Evolutionary conservation across 2,888 invertebrate species (phyloP).

Genomic region (Ischnura elegans): DNA sequence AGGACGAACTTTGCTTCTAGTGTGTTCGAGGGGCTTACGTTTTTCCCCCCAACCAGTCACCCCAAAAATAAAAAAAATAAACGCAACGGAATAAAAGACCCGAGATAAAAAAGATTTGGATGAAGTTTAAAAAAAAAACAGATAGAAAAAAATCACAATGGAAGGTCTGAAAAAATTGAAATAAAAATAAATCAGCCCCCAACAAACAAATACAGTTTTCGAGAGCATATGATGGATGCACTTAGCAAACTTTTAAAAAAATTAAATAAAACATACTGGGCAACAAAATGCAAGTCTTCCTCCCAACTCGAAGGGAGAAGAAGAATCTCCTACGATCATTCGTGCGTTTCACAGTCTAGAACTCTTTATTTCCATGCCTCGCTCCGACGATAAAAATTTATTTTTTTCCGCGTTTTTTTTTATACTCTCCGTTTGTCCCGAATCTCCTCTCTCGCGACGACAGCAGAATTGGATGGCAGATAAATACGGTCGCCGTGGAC

Average conservation of each 20-base stretch:
- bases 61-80: background rate
- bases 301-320: background rate
- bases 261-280: background rate
- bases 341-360: background rate
- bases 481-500: constrained; percentile 54
- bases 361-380: background rate
- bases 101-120: background rate
- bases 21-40: background rate
- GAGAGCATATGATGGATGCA: constrained; percentile 65
- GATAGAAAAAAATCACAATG: background rate
- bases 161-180: background rate
- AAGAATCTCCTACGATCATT: background rate
- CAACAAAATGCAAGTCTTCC: constrained; percentile 53
- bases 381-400: background rate
- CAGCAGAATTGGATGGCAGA: constrained; percentile 58
- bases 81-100: background rate
- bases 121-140: background rate
- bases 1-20: constrained; percentile 31
- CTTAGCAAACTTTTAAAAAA: constrained; percentile 58
- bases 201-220: background rate
- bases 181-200: too few species aligned
- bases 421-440: constrained; percentile 22
- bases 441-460: constrained; percentile 54
- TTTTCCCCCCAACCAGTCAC: background rate
- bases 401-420: constrained; percentile 18